phyloP scores from a whole-genome alignment of 2,113 vertebrate genomes.

The Pollachius pollachius region DNA sequence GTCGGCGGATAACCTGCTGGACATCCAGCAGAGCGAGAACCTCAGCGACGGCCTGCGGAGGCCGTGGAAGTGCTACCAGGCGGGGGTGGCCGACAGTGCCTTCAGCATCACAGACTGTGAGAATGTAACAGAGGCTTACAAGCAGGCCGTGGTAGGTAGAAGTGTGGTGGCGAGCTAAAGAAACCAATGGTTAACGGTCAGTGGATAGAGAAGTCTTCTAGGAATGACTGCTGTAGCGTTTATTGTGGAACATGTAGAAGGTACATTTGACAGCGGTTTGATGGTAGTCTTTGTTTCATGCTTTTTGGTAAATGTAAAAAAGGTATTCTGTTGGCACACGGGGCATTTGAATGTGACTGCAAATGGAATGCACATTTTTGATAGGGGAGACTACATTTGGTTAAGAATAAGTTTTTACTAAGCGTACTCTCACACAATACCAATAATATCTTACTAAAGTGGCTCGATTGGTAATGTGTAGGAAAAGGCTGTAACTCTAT shows the following conservation, averaged over 20 bases:
- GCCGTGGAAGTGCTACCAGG: slow-evolving; percentile 72
- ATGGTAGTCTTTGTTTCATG: too few species aligned
- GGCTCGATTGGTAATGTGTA: too few species aligned
- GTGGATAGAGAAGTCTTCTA: too few species aligned
- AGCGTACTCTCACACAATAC: too few species aligned
- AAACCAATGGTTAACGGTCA: neutral
- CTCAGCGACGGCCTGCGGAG: slow-evolving; percentile 39
- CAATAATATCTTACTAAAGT: too few species aligned
- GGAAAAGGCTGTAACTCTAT: neutral
- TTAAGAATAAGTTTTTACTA: too few species aligned
- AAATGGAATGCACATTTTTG: too few species aligned
- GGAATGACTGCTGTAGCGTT: neutral
- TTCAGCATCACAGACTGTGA: slow-evolving; percentile 80
- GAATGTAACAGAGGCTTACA: slow-evolving; percentile 71
- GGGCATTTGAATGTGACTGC: too few species aligned
- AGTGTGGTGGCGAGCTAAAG: slow-evolving; percentile 48
- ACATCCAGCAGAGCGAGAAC: slow-evolving; percentile 66
- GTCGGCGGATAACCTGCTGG: slow-evolving; percentile 86
- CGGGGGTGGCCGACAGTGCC: slow-evolving; percentile 69
- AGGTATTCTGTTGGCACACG: too few species aligned
- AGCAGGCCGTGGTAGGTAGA: slow-evolving; percentile 61
- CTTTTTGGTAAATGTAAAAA: too few species aligned
- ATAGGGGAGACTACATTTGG: too few species aligned
- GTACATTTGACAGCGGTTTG: neutral
- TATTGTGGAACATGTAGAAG: neutral